A percentile compares a stretch with the other conserved stretches of the same genome.
phyloP scores from a whole-genome alignment of 2,113 vertebrate genomes.

The Orthonyx spaldingii region DNA sequence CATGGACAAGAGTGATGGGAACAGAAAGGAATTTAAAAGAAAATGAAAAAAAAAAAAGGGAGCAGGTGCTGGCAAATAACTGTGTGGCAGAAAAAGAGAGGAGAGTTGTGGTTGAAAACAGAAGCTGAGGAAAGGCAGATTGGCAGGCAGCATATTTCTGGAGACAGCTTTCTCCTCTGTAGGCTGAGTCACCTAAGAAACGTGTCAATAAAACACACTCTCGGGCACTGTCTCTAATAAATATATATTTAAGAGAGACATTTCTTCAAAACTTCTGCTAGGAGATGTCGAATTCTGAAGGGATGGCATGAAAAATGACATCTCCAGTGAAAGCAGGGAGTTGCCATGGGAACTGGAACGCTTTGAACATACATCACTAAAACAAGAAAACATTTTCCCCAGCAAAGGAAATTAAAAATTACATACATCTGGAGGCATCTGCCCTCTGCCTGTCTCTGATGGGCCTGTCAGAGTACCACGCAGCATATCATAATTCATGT shows the following conservation, averaged over 20 bases:
- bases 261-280: slow-evolving; percentile 47
- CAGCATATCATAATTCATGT: neutral
- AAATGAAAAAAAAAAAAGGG: neutral
- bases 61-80: neutral
- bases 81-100: neutral
- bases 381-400: slow-evolving; percentile 41
- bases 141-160: slow-evolving; percentile 59
- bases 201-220: slow-evolving; percentile 34
- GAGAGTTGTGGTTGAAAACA: slow-evolving; percentile 15
- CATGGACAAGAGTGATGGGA: neutral
- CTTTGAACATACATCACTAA: neutral
- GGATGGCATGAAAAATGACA: slow-evolving; percentile 51
- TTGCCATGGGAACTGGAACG: slow-evolving; percentile 56
- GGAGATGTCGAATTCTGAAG: slow-evolving; percentile 35
- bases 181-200: slow-evolving; percentile 24
- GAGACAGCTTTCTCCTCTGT: slow-evolving; percentile 43
- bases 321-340: slow-evolving; percentile 15
- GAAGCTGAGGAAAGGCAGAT: slow-evolving; percentile 46
- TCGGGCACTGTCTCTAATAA: slow-evolving; percentile 37
- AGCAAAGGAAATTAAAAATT: slow-evolving; percentile 54
- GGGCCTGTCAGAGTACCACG: neutral
- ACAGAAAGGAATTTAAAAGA: neutral
- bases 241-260: slow-evolving; percentile 50
- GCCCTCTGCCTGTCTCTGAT: neutral
- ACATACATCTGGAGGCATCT: slow-evolving; percentile 39